Percentiles rank a stretch among this genome's conserved stretches.
These are phyloP conservation scores for Eristalis tenax DNA, from an alignment of 2,888 invertebrate genomes.

Conservation along the genomic window DNA sequence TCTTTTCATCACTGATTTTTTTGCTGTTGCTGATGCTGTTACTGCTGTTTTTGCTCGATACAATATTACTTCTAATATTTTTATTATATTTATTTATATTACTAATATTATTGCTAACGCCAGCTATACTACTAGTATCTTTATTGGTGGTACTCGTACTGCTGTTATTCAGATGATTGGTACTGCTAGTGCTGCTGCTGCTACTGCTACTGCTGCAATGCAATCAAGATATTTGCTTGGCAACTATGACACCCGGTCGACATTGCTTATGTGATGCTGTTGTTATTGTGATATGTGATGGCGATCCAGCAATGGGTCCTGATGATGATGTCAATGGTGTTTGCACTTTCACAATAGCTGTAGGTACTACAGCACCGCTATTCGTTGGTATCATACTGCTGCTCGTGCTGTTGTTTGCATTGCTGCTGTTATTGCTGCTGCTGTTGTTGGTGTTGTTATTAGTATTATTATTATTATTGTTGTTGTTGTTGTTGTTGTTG, in stretches of 20 bases:
- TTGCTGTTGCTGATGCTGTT: conserved; percentile 34
- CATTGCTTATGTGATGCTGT: conserved; percentile 84
- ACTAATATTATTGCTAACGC: conserved; percentile 67
- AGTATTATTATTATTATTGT: conserved; percentile 49
- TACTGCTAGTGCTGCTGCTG: conserved; percentile 57
- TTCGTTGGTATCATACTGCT: conserved; percentile 56
- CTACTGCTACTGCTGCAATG: conserved; percentile 68
- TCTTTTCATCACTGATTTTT: conserved; percentile 62
- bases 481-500: conserved; percentile 61
- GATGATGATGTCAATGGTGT: conserved; percentile 70
- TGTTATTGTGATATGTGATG: conserved; percentile 79
- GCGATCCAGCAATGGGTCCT: conserved; percentile 56
- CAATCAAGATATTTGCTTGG: conserved; percentile 90
- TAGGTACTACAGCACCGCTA: conserved; percentile 74
- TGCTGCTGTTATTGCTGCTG: conserved; percentile 63
- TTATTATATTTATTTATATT: conserved; percentile 67
- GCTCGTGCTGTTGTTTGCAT: conserved; percentile 56
- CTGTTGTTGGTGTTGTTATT: conserved; percentile 65
- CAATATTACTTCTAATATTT: conserved; percentile 63
- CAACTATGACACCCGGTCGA: conserved; percentile 95
- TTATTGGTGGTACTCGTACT: conserved; percentile 69
- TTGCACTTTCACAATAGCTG: conserved; percentile 79
- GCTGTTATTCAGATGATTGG: conserved; percentile 60
- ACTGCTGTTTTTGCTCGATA: conserved; percentile 58
- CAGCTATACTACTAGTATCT: conserved; percentile 70